Conservation (phyloP, 2,888 invertebrate species). For the Apamea anceps region DNA sequence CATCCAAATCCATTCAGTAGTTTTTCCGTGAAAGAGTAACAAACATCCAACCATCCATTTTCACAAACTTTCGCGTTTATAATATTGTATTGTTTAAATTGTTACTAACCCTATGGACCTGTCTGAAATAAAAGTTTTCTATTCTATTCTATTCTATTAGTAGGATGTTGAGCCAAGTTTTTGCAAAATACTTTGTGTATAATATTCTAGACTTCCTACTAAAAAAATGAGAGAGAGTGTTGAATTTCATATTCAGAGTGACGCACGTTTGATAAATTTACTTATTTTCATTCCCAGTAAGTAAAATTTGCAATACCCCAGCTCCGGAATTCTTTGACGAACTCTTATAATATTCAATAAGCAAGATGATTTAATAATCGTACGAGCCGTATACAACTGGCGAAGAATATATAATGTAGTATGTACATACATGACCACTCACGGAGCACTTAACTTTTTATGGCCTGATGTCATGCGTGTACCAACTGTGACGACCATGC, state of each 20-base stretch:
- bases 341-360: conserved; percentile 38
- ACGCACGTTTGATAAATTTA: conserved; percentile 18
- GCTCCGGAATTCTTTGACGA: conserved; percentile 12
- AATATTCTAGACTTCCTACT: not conserved
- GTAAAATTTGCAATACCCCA: conserved; percentile 9
- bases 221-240: not conserved
- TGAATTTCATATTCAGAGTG: not conserved
- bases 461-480: conserved; percentile 44
- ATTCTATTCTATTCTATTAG: too few species aligned
- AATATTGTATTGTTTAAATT: too few species aligned
- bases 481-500: conserved; percentile 48
- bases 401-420: conserved; percentile 40
- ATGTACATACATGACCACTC: conserved; percentile 44
- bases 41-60: too few species aligned
- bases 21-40: too few species aligned
- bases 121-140: too few species aligned
- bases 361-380: conserved; percentile 48
- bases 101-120: too few species aligned
- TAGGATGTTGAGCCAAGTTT: too few species aligned
- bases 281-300: conserved; percentile 14
- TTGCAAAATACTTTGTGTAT: not conserved
- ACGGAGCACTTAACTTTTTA: conserved; percentile 65
- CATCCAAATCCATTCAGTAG: too few species aligned
- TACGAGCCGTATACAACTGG: conserved; percentile 29
- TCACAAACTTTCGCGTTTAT: too few species aligned